A percentile compares a stretch with the other conserved stretches of the same genome.
Evolutionary conservation across 2,113 vertebrate genomes (phyloP).

Genomic region (Chrysochloris asiatica): DNA sequence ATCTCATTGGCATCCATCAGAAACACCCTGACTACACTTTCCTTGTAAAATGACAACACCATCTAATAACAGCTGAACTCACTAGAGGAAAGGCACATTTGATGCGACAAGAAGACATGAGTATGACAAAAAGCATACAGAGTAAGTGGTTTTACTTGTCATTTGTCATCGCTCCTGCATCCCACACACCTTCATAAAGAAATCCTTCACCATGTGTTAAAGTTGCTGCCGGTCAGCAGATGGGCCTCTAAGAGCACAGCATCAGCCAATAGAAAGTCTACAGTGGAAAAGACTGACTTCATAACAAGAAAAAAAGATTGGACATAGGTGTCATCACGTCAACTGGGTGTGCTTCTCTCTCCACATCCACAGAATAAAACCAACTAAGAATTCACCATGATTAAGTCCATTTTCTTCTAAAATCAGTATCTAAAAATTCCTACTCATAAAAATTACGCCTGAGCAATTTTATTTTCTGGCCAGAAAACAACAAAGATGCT

Average conservation of each 20-base stretch:
- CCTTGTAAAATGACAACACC: background rate
- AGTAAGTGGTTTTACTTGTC: background rate
- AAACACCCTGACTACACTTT: background rate
- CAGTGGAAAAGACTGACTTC: background rate
- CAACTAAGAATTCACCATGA: background rate
- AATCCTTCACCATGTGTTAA: background rate
- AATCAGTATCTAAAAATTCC: too few species aligned
- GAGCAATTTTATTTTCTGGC: too few species aligned
- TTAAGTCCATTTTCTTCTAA: background rate
- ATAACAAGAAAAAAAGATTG: slow-evolving; percentile 9
- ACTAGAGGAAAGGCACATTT: background rate
- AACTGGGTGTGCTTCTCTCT: background rate
- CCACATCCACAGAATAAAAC: slow-evolving; percentile 54
- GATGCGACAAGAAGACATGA: background rate
- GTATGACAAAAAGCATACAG: background rate
- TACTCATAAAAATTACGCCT: slow-evolving; percentile 38
- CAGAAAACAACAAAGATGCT: too few species aligned
- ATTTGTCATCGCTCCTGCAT: background rate
- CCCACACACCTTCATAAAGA: background rate
- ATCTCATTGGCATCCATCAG: background rate
- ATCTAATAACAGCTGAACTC: background rate
- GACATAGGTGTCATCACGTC: background rate
- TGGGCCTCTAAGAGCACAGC: background rate
- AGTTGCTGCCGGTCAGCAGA: background rate
- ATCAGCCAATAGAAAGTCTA: background rate